Percentiles rank a stretch among this genome's conserved stretches.
Evolutionary conservation across 2,797 vertebrate species (phyloP).

Genomic region (Heteromormyrus szaboi): DNA sequence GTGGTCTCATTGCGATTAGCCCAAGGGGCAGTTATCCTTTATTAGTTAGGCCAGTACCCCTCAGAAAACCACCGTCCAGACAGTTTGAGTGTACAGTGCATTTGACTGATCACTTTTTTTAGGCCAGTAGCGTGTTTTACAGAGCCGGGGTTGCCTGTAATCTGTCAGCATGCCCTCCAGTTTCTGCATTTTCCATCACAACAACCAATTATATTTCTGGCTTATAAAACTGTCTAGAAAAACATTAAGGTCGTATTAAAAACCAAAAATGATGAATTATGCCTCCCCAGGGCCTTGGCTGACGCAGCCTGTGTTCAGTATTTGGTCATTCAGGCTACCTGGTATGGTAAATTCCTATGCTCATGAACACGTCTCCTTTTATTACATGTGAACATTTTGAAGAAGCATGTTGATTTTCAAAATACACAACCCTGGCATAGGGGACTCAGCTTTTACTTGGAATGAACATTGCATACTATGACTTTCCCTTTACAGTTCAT

Average conservation of each 20-base stretch:
- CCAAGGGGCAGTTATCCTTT: not conserved
- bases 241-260: not conserved
- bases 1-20: not conserved
- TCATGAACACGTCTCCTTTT: not conserved
- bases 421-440: not conserved
- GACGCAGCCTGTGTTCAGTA: not conserved
- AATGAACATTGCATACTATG: not conserved
- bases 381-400: not conserved
- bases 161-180: not conserved
- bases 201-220: not conserved
- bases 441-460: not conserved
- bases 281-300: not conserved
- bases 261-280: not conserved
- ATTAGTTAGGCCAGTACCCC: not conserved
- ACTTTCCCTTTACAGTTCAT: not conserved
- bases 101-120: not conserved
- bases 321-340: not conserved
- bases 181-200: not conserved
- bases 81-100: not conserved
- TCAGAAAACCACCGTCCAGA: not conserved
- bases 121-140: not conserved
- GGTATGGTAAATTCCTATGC: not conserved
- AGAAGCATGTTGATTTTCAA: not conserved
- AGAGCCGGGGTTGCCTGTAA: not conserved
- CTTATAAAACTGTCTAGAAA: not conserved